Conservation (phyloP, 1,140 invertebrate species). For the Zaprionus inermis region DNA sequence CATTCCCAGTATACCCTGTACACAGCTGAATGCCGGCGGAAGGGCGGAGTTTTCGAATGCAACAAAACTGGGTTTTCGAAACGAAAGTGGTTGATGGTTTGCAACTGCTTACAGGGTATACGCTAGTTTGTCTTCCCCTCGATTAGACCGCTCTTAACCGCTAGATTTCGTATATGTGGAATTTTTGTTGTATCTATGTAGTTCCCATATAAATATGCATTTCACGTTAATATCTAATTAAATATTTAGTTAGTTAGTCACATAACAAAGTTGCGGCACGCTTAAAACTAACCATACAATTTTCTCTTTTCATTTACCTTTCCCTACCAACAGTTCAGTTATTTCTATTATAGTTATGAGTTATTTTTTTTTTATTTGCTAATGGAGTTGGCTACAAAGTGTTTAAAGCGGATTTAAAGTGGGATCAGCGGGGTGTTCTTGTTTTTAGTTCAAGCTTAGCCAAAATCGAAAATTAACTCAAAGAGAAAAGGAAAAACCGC, state of each 20-base stretch:
- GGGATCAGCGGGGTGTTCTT: not conserved
- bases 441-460: constrained; percentile 13
- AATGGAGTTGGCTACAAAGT: constrained; percentile 32
- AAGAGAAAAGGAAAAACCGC: not conserved
- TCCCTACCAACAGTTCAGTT: constrained; percentile 20
- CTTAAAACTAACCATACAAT: constrained; percentile 68
- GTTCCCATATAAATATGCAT: constrained; percentile 30
- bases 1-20: constrained; percentile 15
- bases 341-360: not conserved
- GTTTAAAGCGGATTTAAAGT: constrained; percentile 1
- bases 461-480: constrained; percentile 28
- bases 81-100: not conserved
- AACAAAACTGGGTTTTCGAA: not conserved
- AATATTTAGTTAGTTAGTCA: constrained; percentile 70
- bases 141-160: not conserved
- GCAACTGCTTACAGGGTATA: constrained; percentile 23
- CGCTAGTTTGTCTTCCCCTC: not conserved
- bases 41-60: not conserved
- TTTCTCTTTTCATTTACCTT: constrained; percentile 24
- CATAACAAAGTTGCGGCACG: constrained; percentile 76
- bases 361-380: constrained; percentile 5
- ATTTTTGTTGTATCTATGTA: constrained; percentile 31
- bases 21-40: not conserved
- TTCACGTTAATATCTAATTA: constrained; percentile 68
- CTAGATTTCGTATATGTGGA: constrained; percentile 23